Evolutionary conservation across 2,113 vertebrate genomes (phyloP).

Genomic region (Percopsis transmontana): DNA sequence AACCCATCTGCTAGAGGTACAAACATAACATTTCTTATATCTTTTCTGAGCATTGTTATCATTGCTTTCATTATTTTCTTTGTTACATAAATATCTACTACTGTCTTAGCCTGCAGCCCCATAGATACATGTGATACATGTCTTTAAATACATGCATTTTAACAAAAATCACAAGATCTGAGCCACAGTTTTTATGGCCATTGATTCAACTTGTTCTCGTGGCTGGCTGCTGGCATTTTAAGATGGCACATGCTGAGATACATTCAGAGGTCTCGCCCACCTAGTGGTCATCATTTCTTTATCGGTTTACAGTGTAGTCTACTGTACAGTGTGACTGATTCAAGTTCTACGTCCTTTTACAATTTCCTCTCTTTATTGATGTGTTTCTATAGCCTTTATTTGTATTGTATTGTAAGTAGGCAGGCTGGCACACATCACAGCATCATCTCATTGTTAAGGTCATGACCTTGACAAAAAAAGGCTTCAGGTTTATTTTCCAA

Average conservation of each 20-base stretch:
- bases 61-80: too few relatives aligned
- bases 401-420: conserved; percentile 2
- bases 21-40: background rate
- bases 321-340: background rate
- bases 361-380: background rate
- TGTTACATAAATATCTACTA: too few relatives aligned
- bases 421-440: conserved; percentile 19
- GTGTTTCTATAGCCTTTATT: background rate
- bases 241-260: conserved; percentile 24
- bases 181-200: too few relatives aligned
- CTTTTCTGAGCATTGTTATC: too few relatives aligned
- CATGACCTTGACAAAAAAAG: conserved; percentile 33
- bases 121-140: too few relatives aligned
- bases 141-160: too few relatives aligned
- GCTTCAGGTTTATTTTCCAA: conserved; percentile 23
- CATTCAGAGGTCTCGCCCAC: conserved; percentile 47
- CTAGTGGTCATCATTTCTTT: background rate
- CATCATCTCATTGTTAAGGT: conserved; percentile 32
- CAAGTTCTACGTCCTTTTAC: background rate
- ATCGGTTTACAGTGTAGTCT: conserved; percentile 16
- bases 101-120: too few relatives aligned
- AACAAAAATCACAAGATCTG: too few relatives aligned
- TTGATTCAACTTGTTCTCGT: too few relatives aligned
- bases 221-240: conserved; percentile 46
- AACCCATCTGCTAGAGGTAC: too few relatives aligned